Evolutionary conservation across 1,140 invertebrate genomes (phyloP), one percentile per base, ranked within the genome.

Genomic region (Diorhabda carinulata): DNA sequence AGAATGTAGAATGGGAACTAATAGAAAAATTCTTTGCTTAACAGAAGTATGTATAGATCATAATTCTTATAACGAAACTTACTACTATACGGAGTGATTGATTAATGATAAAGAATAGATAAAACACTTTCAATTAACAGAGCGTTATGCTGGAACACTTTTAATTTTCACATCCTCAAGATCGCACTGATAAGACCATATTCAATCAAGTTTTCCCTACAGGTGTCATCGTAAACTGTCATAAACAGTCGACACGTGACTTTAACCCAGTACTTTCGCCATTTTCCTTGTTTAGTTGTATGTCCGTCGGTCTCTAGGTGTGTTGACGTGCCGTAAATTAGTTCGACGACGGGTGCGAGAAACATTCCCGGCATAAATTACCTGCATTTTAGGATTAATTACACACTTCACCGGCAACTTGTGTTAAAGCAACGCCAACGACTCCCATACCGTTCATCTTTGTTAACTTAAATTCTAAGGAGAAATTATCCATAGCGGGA

Each of bases 351-450:
- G 72, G 76, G 73, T 79, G 78, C 78, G 80, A 81, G 79, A 80
- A 81, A 81, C 79, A 80, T 80, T 80, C 80, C 77, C 74, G 71
- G 78, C 80, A 81, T 80, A 81, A 81, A 81, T 81, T 80, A 81
- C 78, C 79, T 80, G 79, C 79, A 80, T 81, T 81, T 81, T 81
- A 76, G 77, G 79, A 81, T 81, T 81, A 81, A 81, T 81, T 81
- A 79, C 78, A 80, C 79, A 81, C 78, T 81, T 80, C 73, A 74
- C 73, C 71, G 71, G 73, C 71, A 72, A 70, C 70, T 69, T 47
- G 65, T 67, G 65, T 67, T 67, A 67, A 59, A 43, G 57, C 57
- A 67, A 60, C 65, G 65, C 10, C 52, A 43, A 42, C 61, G 52
- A n/a, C 3, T 63, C 61, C 58, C 25, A 42, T 45, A 57, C 44